A percentile compares a stretch with the other conserved stretches of the same genome.
Conservation (phyloP, 2,888 invertebrate species). For the Elegia similella region DNA sequence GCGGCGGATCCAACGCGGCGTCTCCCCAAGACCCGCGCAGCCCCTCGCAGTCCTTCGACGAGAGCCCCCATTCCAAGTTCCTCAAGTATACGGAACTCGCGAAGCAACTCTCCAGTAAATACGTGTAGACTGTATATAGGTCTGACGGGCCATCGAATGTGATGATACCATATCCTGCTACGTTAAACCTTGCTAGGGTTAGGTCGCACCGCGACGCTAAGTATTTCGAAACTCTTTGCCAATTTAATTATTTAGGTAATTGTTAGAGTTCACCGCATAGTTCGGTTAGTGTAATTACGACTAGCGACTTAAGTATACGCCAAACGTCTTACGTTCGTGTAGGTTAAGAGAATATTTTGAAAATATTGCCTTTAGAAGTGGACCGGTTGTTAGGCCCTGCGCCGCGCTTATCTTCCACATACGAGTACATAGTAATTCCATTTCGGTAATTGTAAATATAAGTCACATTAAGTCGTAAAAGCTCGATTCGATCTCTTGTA, state of each 20-base stretch:
- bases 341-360: conserved; percentile 78
- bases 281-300: conserved; percentile 79
- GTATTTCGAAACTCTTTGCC: conserved; percentile 82
- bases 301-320: conserved; percentile 81
- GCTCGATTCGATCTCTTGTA: conserved; percentile 81
- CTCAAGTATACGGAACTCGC: conserved; percentile 99
- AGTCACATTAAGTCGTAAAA: conserved; percentile 76
- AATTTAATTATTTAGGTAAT: conserved; percentile 80
- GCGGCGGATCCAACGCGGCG: conserved; percentile 64
- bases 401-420: conserved; percentile 72
- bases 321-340: conserved; percentile 81
- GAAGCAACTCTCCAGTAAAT: conserved; percentile 98
- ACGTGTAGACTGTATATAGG: conserved; percentile 85
- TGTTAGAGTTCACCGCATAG: conserved; percentile 78
- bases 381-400: conserved; percentile 47
- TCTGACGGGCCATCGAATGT: conserved; percentile 76
- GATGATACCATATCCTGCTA: conserved; percentile 91
- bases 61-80: conserved; percentile 98
- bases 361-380: conserved; percentile 77
- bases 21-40: conserved; percentile 82
- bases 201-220: conserved; percentile 78
- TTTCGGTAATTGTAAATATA: conserved; percentile 80
- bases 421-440: conserved; percentile 68
- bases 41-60: conserved; percentile 87
- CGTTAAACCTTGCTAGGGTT: conserved; percentile 77